Percentiles rank a stretch among this genome's conserved stretches.
Evolutionary conservation across 2,797 vertebrate genomes (phyloP).

Genomic region (Cetoscarus ocellatus): DNA sequence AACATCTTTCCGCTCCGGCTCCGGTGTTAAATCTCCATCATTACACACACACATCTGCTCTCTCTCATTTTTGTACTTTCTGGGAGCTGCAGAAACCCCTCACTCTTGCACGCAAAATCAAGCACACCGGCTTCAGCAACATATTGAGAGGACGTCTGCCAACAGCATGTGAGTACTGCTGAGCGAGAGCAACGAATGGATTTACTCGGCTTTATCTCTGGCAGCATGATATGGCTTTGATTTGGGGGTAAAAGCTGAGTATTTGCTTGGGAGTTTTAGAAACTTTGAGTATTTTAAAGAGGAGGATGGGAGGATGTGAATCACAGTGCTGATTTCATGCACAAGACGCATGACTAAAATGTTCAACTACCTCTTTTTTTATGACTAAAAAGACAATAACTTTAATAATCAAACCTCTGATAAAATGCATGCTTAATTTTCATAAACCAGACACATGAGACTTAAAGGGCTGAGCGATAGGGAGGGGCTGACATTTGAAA

Average conservation of each 20-base stretch:
- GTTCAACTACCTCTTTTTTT: too few relatives aligned
- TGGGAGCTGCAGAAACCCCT: constrained; percentile 39
- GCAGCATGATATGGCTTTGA: background rate
- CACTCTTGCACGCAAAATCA: constrained; percentile 35
- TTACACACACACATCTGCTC: constrained; percentile 27
- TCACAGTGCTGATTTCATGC: too few relatives aligned
- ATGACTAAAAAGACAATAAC: too few relatives aligned
- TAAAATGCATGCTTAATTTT: too few relatives aligned
- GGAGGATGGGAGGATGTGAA: too few relatives aligned
- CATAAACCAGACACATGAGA: too few relatives aligned
- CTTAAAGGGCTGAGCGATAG: too few relatives aligned
- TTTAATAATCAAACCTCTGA: too few relatives aligned
- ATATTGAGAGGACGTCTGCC: constrained; percentile 46
- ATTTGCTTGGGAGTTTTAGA: background rate
- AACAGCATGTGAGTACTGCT: constrained; percentile 76
- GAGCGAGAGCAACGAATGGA: constrained; percentile 32
- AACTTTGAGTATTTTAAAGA: background rate
- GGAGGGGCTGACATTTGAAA: too few relatives aligned
- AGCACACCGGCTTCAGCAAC: constrained; percentile 40
- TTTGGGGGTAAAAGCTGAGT: background rate
- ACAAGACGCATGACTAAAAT: too few relatives aligned
- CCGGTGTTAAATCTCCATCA: constrained; percentile 24
- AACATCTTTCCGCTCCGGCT: constrained; percentile 25
- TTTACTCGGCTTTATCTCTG: constrained; percentile 26
- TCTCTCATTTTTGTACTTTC: constrained; percentile 38